These are phyloP conservation scores for Drosophila sechellia DNA, from an alignment of 1,140 invertebrate genomes.

Conservation along the genomic window DNA sequence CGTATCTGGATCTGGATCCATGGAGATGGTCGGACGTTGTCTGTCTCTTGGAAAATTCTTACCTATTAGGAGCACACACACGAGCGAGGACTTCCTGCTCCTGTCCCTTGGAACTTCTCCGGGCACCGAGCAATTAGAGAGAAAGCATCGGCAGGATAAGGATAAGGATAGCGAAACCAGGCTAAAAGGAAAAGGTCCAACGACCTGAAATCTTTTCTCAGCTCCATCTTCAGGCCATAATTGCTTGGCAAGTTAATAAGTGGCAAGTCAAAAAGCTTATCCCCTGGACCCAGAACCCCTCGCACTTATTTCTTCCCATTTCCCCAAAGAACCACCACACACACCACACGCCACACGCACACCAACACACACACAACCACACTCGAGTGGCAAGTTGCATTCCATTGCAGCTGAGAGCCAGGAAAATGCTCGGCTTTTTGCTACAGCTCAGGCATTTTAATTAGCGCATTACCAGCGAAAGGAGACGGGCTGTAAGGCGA, in stretches of 20 bases:
- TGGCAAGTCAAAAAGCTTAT: slow-evolving; percentile 67
- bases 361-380: background rate
- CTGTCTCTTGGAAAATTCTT: slow-evolving; percentile 50
- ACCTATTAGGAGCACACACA: slow-evolving; percentile 59
- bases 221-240: slow-evolving; percentile 57
- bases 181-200: slow-evolving; percentile 62
- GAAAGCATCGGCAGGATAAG: slow-evolving; percentile 66
- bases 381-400: slow-evolving; percentile 25
- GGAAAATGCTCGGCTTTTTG: slow-evolving; percentile 12
- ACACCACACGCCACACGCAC: background rate
- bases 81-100: slow-evolving; percentile 54
- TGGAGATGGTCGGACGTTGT: slow-evolving; percentile 45
- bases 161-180: slow-evolving; percentile 43
- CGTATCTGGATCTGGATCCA: background rate
- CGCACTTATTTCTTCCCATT: slow-evolving; percentile 13
- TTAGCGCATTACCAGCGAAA: slow-evolving; percentile 65
- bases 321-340: background rate
- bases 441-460: slow-evolving; percentile 56
- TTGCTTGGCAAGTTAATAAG: slow-evolving; percentile 78
- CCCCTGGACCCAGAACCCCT: slow-evolving; percentile 24
- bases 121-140: slow-evolving; percentile 70
- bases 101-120: slow-evolving; percentile 40
- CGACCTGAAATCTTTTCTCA: slow-evolving; percentile 54
- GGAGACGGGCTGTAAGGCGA: slow-evolving; percentile 8
- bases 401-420: slow-evolving; percentile 12